phyloP scores from a whole-genome alignment of 2,113 vertebrate species.

The Dromaius novaehollandiae region DNA sequence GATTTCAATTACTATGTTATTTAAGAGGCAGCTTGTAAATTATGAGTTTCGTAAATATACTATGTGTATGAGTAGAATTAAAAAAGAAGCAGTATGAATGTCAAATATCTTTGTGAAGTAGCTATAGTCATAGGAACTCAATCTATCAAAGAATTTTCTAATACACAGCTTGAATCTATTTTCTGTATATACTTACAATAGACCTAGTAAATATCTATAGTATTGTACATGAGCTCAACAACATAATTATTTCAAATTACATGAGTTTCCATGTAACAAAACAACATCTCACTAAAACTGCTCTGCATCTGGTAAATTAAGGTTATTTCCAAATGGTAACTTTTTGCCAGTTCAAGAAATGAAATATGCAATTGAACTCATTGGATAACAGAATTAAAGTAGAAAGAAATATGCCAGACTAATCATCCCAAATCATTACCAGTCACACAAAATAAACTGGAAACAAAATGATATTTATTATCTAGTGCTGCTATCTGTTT shows the following conservation, averaged over 20 bases:
- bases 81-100: not conserved
- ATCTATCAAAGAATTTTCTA: not conserved
- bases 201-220: not conserved
- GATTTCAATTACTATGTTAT: not conserved
- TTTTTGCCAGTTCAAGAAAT: not conserved
- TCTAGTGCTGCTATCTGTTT: not conserved
- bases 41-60: not conserved
- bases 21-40: not conserved
- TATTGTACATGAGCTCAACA: not conserved
- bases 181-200: not conserved
- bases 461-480: not conserved
- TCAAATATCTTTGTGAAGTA: not conserved
- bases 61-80: not conserved
- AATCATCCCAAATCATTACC: not conserved
- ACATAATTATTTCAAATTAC: constrained; percentile 17
- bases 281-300: not conserved
- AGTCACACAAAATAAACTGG: not conserved
- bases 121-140: not conserved
- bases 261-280: not conserved
- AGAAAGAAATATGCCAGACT: not conserved
- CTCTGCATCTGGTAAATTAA: constrained; percentile 6
- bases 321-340: not conserved
- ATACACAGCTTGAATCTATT: not conserved
- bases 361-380: not conserved
- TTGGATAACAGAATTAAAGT: not conserved